Conservation (phyloP, 2,888 invertebrate genomes). For the Strigamia maritima region DNA sequence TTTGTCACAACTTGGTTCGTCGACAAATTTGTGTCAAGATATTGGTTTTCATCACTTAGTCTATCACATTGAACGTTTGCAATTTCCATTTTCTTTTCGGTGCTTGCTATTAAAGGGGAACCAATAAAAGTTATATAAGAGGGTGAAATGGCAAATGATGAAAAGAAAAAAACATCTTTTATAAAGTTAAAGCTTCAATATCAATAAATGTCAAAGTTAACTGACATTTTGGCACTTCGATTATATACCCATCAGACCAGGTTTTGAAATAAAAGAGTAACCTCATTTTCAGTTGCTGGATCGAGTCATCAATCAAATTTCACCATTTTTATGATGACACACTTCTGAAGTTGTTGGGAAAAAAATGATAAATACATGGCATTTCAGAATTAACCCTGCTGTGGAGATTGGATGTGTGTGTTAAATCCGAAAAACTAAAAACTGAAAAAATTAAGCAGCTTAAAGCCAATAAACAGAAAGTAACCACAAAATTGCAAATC, state of each 20-base stretch:
- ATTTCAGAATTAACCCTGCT: no score
- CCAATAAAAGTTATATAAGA: background rate
- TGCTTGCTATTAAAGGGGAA: background rate
- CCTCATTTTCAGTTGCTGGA: no score
- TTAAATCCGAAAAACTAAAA: no score
- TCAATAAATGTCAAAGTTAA: background rate
- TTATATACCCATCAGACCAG: no score
- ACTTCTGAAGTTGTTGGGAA: no score
- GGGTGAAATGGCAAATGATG: background rate
- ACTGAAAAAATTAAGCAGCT: no score
- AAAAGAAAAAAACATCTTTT: background rate
- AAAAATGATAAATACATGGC: no score
- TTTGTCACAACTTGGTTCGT: background rate
- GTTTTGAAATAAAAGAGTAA: no score
- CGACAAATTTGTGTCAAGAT: background rate
- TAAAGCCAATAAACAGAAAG: no score
- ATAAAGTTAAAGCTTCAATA: conserved; percentile 9
- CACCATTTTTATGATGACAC: background rate
- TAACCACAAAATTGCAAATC: no score
- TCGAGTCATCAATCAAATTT: background rate
- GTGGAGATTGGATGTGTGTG: no score
- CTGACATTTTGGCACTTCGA: background rate
- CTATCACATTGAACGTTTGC: background rate
- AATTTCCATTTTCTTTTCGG: background rate
- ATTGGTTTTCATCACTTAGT: background rate